These are phyloP conservation scores for Pelochelys cantorii DNA, from an alignment of 2,797 vertebrate species.

Conservation along the genomic window DNA sequence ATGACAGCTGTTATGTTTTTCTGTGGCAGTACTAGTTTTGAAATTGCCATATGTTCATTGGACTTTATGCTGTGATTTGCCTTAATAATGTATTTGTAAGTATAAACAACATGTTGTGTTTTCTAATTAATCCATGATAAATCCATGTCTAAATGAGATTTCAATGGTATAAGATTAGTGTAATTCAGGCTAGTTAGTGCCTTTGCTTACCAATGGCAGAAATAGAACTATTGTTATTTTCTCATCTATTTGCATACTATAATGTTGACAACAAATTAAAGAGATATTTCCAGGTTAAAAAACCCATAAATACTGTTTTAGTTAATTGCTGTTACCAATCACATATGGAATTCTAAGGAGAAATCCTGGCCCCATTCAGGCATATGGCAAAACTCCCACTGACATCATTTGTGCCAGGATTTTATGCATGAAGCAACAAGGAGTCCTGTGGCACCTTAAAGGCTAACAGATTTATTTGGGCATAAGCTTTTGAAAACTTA, in stretches of 20 bases:
- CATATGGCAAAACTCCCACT: no score
- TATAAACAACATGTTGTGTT: slow-evolving; percentile 42
- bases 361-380: no score
- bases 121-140: slow-evolving; percentile 47
- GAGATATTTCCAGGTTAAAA: no score
- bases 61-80: slow-evolving; percentile 11
- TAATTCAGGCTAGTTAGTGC: slow-evolving; percentile 3
- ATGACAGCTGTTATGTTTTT: slow-evolving; percentile 15
- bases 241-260: background rate
- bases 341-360: no score
- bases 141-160: slow-evolving; percentile 6
- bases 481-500: no score
- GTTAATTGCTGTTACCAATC: no score
- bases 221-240: background rate
- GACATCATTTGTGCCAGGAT: no score
- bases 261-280: background rate
- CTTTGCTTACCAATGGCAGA: background rate
- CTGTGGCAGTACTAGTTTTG: slow-evolving; percentile 30
- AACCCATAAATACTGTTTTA: no score
- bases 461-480: no score
- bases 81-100: slow-evolving; percentile 28
- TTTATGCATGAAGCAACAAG: no score
- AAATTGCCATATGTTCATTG: slow-evolving; percentile 44
- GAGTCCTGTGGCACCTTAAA: no score
- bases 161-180: background rate